These are phyloP conservation scores for Petrolisthes manimaculis DNA, from an alignment of 2,888 invertebrate species.

Conservation along the genomic window DNA sequence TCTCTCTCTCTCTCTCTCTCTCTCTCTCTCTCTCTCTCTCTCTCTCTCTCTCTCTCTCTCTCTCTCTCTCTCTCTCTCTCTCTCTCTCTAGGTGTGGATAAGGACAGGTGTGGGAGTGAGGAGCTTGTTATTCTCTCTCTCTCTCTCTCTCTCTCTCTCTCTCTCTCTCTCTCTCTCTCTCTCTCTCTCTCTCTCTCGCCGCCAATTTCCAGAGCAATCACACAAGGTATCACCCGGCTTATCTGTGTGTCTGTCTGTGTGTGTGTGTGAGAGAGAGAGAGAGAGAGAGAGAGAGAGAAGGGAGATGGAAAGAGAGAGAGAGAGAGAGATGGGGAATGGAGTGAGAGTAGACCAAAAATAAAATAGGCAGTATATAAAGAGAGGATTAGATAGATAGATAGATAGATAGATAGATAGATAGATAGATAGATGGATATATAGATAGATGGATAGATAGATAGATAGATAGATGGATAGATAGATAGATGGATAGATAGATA, in stretches of 20 bases:
- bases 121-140: not conserved
- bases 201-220: not conserved
- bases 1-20: not conserved
- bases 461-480: not conserved
- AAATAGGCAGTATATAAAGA: not conserved
- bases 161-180: constrained; percentile 7
- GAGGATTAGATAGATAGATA: not conserved
- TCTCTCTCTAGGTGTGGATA: not conserved
- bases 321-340: too few species aligned
- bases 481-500: not conserved
- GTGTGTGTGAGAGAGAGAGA: constrained; percentile 1
- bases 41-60: not conserved
- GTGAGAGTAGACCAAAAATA: not conserved
- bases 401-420: not conserved
- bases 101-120: too few species aligned
- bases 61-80: not conserved
- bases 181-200: not conserved
- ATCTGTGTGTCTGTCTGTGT: too few species aligned
- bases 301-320: not conserved
- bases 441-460: not conserved
- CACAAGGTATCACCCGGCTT: not conserved
- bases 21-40: constrained; percentile 7
- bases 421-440: too few species aligned
- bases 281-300: not conserved
- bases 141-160: constrained; percentile 1